These are phyloP conservation scores for Idaea dimidiata DNA, from an alignment of 2,888 invertebrate genomes.

Conservation along the genomic window DNA sequence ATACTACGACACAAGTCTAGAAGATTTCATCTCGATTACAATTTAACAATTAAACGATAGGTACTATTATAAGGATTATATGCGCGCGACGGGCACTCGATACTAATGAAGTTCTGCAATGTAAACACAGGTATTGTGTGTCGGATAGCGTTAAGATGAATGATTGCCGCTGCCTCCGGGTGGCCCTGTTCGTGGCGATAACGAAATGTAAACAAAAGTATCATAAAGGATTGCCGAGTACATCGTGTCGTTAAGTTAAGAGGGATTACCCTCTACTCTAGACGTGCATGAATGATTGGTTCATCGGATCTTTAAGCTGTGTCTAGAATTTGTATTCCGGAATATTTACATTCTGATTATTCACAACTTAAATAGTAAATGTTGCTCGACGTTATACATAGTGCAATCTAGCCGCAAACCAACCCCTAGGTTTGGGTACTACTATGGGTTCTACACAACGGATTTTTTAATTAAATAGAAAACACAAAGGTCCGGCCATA, in stretches of 20 bases:
- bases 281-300: too few relatives aligned
- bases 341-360: too few relatives aligned
- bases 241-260: conserved; percentile 2
- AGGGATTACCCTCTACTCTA: too few relatives aligned
- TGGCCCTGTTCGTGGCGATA: conserved; percentile 36
- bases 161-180: conserved; percentile 37
- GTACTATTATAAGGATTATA: conserved; percentile 2
- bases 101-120: conserved; percentile 12
- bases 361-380: too few relatives aligned
- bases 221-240: conserved; percentile 13
- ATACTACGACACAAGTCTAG: background rate
- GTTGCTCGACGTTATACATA: too few relatives aligned
- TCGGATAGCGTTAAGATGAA: conserved; percentile 25
- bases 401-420: too few relatives aligned
- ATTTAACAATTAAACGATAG: background rate
- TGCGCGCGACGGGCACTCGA: conserved; percentile 17
- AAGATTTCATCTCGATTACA: conserved; percentile 1
- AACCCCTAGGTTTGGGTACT: too few relatives aligned
- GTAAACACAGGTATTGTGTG: conserved; percentile 17
- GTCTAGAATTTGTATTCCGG: too few relatives aligned
- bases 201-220: conserved; percentile 16
- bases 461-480: too few relatives aligned
- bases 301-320: too few relatives aligned
- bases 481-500: too few relatives aligned
- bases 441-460: too few relatives aligned